A percentile compares a stretch with the other conserved stretches of the same genome.
phyloP scores from a whole-genome alignment of 2,888 invertebrate genomes.

The Oxytorus armatus region DNA sequence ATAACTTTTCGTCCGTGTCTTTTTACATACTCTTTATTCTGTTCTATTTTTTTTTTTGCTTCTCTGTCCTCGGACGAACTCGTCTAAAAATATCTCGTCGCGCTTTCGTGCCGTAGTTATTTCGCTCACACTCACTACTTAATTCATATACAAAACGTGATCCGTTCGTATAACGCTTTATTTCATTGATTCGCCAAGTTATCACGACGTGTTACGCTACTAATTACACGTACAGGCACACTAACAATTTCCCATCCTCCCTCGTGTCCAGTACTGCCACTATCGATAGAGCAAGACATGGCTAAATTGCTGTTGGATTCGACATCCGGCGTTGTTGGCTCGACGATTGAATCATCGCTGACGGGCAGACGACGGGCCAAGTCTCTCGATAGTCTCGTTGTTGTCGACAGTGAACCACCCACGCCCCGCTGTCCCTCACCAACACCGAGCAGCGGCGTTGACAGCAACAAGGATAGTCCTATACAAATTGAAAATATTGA shows the following conservation, averaged over 20 bases:
- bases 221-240: constrained; percentile 50
- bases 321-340: constrained; percentile 52
- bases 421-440: constrained; percentile 93
- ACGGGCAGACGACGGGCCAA: constrained; percentile 80
- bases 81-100: constrained; percentile 42
- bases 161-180: constrained; percentile 1
- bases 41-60: constrained; percentile 13
- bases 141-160: constrained; percentile 19
- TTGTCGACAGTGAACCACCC: constrained; percentile 85
- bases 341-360: constrained; percentile 72
- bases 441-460: constrained; percentile 94
- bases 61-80: constrained; percentile 32
- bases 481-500: constrained; percentile 93
- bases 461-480: constrained; percentile 93
- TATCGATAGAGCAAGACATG: constrained; percentile 83
- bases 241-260: constrained; percentile 45
- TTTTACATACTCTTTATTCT: constrained; percentile 15
- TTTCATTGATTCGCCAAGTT: no score
- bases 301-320: constrained; percentile 78
- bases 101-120: constrained; percentile 27
- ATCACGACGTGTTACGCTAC: constrained; percentile 39
- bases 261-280: constrained; percentile 80
- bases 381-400: constrained; percentile 82
- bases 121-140: constrained; percentile 32
- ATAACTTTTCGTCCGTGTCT: no score